Evolutionary conservation across 1,140 invertebrate genomes (phyloP).

Genomic region (Pachyrhynchus sulphureomaculatus): DNA sequence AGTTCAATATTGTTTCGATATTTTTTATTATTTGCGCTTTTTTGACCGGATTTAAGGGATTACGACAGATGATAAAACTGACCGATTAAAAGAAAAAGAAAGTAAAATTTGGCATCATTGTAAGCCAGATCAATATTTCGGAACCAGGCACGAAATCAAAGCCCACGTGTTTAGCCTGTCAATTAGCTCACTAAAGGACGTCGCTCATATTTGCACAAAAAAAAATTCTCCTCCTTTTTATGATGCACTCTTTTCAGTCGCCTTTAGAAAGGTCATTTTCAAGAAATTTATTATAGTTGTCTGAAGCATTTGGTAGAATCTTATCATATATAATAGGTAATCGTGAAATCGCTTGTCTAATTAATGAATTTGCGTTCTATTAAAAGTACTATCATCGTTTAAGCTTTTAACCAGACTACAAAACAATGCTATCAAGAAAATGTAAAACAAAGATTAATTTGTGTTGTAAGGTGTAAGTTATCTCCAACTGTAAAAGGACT

Average conservation of each 20-base stretch:
- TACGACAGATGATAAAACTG: too few species aligned
- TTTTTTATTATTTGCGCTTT: too few species aligned
- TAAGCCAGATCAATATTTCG: neutral
- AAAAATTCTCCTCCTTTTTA: constrained; percentile 22
- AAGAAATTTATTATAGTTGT: neutral
- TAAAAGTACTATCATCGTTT: neutral
- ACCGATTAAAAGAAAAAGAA: neutral
- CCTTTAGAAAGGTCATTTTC: constrained; percentile 4
- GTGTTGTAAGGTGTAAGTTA: constrained; percentile 25
- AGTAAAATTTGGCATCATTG: constrained; percentile 19
- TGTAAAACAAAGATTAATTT: constrained; percentile 30
- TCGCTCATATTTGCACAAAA: constrained; percentile 24
- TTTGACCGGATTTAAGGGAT: too few species aligned
- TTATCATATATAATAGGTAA: too few species aligned
- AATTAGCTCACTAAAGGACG: constrained; percentile 25
- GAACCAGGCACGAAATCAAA: constrained; percentile 18
- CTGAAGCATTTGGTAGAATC: neutral
- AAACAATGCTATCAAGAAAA: constrained; percentile 25
- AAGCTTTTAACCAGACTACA: constrained; percentile 11
- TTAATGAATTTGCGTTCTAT: neutral
- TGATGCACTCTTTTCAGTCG: constrained; percentile 15
- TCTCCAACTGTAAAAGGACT: constrained; percentile 21
- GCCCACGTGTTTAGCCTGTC: constrained; percentile 26
- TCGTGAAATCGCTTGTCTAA: neutral
- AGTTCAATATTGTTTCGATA: too few species aligned